phyloP scores from a whole-genome alignment of 2,888 invertebrate genomes.

The Kryphioiulus occultus region DNA sequence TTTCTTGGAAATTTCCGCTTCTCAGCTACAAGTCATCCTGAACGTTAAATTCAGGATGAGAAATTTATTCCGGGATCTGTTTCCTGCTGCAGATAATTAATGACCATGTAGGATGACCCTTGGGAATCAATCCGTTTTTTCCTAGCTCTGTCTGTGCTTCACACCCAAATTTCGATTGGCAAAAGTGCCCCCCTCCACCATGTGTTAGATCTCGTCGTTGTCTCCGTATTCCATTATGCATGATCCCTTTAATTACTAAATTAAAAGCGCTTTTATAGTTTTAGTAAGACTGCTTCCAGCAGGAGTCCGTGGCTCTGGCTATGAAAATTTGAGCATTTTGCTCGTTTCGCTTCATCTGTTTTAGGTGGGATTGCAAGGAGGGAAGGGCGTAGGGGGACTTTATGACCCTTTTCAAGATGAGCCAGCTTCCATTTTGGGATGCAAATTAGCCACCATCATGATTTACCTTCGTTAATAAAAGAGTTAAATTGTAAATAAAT shows the following conservation, averaged over 20 bases:
- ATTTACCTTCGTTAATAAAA: constrained; percentile 35
- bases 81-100: not conserved
- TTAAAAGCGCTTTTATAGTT: constrained; percentile 25
- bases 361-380: not conserved
- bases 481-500: constrained; percentile 31
- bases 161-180: constrained; percentile 30
- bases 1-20: not conserved
- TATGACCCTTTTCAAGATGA: constrained; percentile 28
- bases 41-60: not conserved
- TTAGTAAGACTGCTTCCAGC: constrained; percentile 13
- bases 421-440: constrained; percentile 1
- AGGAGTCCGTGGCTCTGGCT: not conserved
- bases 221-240: constrained; percentile 6
- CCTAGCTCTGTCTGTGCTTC: not conserved
- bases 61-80: not conserved
- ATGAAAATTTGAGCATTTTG: constrained; percentile 10
- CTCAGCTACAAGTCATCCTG: not conserved
- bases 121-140: not conserved
- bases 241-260: constrained; percentile 25
- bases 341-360: constrained; percentile 25
- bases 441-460: constrained; percentile 35
- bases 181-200: not conserved
- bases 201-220: not conserved
- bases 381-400: constrained; percentile 15
- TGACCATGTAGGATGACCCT: not conserved